Conservation (phyloP, 2,797 vertebrate species). For the Rhadinocentrus ornatus region DNA sequence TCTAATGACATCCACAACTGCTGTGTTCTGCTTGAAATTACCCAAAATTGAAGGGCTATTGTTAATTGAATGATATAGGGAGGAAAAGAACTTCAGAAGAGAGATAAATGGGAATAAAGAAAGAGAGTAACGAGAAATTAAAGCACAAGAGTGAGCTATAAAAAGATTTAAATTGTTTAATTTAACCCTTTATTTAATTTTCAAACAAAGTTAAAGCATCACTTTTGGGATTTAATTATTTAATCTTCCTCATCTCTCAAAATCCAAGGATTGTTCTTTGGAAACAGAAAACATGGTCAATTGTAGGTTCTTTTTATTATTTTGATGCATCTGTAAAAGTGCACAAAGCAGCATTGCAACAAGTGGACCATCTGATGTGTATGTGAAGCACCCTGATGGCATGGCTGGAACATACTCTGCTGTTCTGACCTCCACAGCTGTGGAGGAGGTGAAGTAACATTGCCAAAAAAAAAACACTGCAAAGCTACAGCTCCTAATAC, state of each 20-base stretch:
- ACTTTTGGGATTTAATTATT: neutral
- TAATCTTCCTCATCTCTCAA: neutral
- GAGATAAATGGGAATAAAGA: conserved; percentile 19
- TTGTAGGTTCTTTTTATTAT: neutral
- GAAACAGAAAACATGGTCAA: neutral
- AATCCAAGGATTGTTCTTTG: neutral
- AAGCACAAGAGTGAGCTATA: conserved; percentile 4
- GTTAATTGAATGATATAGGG: conserved; percentile 76
- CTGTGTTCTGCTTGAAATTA: conserved; percentile 88
- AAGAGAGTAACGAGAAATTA: conserved; percentile 21
- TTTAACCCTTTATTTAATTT: neutral
- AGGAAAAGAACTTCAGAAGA: conserved; percentile 5
- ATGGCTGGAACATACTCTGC: conserved; percentile 31
- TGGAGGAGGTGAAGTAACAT: conserved; percentile 46
- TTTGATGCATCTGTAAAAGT: neutral
- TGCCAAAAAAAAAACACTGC: conserved; percentile 49
- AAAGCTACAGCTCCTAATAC: conserved; percentile 31
- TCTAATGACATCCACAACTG: conserved; percentile 89
- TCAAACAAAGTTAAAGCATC: neutral
- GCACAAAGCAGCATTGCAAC: conserved; percentile 23
- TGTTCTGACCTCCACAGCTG: conserved; percentile 55
- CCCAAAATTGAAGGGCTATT: conserved; percentile 73
- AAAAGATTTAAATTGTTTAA: neutral
- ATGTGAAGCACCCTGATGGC: conserved; percentile 29
- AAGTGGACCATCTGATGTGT: conserved; percentile 30